These are phyloP conservation scores for Colossoma macropomum DNA, from an alignment of 2,113 vertebrate genomes.

Conservation along the genomic window DNA sequence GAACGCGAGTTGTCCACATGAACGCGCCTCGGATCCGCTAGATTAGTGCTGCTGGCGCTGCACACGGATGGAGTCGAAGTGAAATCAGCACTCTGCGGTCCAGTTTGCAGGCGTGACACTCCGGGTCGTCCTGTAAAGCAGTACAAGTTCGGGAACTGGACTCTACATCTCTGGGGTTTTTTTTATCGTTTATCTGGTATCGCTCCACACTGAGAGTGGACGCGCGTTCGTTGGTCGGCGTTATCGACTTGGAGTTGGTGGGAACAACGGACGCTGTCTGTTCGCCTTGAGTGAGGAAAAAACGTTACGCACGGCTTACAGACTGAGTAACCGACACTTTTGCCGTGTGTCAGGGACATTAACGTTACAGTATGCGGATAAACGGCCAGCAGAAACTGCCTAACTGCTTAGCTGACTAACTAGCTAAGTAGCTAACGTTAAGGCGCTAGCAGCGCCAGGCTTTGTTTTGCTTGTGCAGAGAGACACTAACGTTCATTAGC, in stretches of 20 bases:
- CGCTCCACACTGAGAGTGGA: neutral
- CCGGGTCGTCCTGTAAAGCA: neutral
- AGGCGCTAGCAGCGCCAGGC: neutral
- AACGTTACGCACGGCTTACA: neutral
- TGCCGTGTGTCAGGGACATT: neutral
- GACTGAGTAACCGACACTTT: neutral
- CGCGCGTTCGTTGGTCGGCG: neutral
- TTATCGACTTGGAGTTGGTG: neutral
- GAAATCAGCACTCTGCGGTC: neutral
- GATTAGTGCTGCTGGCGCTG: constrained; percentile 54
- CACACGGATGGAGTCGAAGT: constrained; percentile 46
- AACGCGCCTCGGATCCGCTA: constrained; percentile 76
- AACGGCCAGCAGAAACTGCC: neutral
- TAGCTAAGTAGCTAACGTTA: neutral
- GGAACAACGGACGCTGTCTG: neutral
- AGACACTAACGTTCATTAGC: neutral
- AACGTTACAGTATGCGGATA: neutral
- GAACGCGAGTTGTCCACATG: constrained; percentile 43
- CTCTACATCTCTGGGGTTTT: neutral
- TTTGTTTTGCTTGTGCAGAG: constrained; percentile 18
- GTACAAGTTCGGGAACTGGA: neutral
- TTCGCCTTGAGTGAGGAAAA: neutral
- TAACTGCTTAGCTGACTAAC: neutral
- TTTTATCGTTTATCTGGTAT: neutral
- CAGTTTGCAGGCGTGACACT: neutral